Evolutionary conservation across 2,113 vertebrate species (phyloP), one percentile per base, ranked within the genome.

Genomic region (Urocynchramus pylzowi): DNA sequence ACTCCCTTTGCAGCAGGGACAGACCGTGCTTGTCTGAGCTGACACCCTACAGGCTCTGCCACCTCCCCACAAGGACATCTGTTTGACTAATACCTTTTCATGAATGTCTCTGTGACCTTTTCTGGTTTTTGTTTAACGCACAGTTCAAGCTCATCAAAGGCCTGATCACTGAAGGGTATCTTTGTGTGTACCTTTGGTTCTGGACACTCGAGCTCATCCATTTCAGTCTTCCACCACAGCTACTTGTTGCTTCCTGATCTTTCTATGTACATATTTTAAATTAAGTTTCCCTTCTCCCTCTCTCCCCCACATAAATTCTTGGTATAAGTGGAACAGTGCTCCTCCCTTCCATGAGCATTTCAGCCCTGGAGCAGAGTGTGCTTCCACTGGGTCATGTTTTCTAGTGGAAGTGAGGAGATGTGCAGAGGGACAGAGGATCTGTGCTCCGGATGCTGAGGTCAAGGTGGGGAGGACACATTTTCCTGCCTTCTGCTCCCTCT

Each of bases 401-500:
- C 44, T 10, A 14, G 44, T 28, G 53, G 59, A 49, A 74, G n/a
- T 2, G 33, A 63, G 30, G 41, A 54, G 61, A 37, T 54, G 35
- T 14, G 22, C 76, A 68, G 41, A 82, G 21, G 15, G 30, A 35
- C 8, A 54, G 50, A 2, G 6, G n/a, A 70, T 31, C 28, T 53
- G 10, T 23, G 27, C 41, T 87, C 24, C 0, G 1, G 19, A n/a
- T 31, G 24, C 31, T 3, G 1, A 0, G 0, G 26, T 42, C 60
- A 31, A 42, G 31, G 30, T 27, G 13, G 7, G 8, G 9, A 87
- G 35, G 28, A 54, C 16, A 67, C n/a, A 28, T 9, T n/a, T 41
- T 49, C 37, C 44, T 20, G 7, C 18, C 45, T 73, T 49, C 63
- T 44, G 6, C 23, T 82, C 15, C 35, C 26, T 73, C 54, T 57